These are phyloP conservation scores for Sinhomidia bicolor DNA, from an alignment of 2,888 invertebrate genomes.

Conservation along the genomic window DNA sequence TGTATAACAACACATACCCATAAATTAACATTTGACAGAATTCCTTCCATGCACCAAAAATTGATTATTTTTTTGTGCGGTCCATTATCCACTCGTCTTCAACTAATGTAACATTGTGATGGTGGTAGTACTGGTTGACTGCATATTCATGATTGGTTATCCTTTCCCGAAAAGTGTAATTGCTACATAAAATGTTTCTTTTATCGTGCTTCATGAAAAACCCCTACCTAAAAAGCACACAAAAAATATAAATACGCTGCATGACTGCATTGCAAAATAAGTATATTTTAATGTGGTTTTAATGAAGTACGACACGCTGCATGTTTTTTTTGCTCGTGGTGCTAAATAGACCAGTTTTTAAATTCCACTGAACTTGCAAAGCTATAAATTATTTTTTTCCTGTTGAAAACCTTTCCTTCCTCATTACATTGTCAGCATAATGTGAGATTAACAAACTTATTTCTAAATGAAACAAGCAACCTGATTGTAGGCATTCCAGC, in stretches of 20 bases:
- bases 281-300: constrained; percentile 33
- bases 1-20: neutral
- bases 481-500: constrained; percentile 63
- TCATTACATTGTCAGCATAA: constrained; percentile 3
- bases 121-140: neutral
- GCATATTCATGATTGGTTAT: neutral
- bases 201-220: constrained; percentile 22
- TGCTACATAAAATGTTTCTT: constrained; percentile 19
- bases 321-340: neutral
- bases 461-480: constrained; percentile 39
- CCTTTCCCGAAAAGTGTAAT: neutral
- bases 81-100: neutral
- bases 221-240: neutral
- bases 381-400: neutral
- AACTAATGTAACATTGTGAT: neutral
- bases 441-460: neutral
- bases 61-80: constrained; percentile 36
- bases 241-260: neutral
- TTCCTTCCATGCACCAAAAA: constrained; percentile 8
- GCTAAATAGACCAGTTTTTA: neutral
- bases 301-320: constrained; percentile 25
- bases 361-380: neutral
- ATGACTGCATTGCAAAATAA: neutral
- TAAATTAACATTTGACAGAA: constrained; percentile 49
- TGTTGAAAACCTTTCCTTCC: constrained; percentile 5